phyloP scores from a whole-genome alignment of 2,797 vertebrate species.

The Poecilia picta region DNA sequence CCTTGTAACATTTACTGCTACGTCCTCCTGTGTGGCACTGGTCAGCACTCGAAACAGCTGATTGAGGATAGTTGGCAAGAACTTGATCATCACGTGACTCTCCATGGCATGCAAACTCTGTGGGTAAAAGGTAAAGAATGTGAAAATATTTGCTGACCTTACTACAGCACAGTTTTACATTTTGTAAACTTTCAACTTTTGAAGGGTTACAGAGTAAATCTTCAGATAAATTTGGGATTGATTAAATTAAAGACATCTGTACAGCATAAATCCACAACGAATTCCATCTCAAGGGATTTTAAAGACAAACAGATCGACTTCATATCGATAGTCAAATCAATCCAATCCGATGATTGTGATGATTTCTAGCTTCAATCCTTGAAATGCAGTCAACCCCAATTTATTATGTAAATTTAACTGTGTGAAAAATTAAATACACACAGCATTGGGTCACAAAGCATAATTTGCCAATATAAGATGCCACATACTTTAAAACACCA shows the following conservation, averaged over 20 bases:
- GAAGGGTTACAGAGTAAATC: not conserved
- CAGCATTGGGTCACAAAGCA: not conserved
- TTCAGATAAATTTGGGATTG: not conserved
- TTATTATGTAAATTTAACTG: not conserved
- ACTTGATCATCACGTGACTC: constrained; percentile 96
- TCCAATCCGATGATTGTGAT: not conserved
- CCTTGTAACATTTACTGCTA: constrained; percentile 96
- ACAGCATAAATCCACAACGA: not conserved
- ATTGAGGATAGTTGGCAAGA: constrained; percentile 95
- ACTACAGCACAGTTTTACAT: not conserved
- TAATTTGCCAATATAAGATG: not conserved
- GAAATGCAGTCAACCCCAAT: not conserved
- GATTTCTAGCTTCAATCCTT: no score
- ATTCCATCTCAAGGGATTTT: not conserved
- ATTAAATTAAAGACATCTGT: not conserved
- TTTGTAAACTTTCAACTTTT: not conserved
- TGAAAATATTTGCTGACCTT: not conserved
- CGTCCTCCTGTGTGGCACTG: constrained; percentile 91
- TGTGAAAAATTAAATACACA: not conserved
- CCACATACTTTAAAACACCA: not conserved
- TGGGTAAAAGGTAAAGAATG: constrained; percentile 1
- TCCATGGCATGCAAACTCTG: constrained; percentile 99
- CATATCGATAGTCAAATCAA: not conserved
- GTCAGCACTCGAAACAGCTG: constrained; percentile 95
- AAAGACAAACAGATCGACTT: not conserved